Conservation (phyloP, 2,113 vertebrate genomes). For the Copsychus sechellarum region DNA sequence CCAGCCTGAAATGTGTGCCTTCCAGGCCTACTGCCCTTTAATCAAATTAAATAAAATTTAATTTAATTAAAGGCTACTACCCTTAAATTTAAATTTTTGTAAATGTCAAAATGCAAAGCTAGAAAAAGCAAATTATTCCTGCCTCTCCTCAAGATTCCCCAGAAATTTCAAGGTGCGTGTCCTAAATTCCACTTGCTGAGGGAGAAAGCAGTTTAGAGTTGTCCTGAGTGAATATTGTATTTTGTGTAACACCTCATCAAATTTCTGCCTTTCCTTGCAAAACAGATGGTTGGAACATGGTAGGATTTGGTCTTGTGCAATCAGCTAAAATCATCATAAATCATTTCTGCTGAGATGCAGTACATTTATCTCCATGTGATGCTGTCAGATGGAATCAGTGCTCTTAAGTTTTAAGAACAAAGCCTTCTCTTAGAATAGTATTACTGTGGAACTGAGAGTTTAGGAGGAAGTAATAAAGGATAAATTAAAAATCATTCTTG, state of each 20-base stretch:
- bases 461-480: slow-evolving; percentile 58
- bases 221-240: not conserved
- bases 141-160: not conserved
- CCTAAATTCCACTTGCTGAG: not conserved
- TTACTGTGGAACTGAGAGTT: slow-evolving; percentile 35
- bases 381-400: slow-evolving; percentile 33
- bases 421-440: not conserved
- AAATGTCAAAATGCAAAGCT: not conserved
- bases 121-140: not conserved
- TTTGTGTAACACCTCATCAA: slow-evolving; percentile 15
- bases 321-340: slow-evolving; percentile 33
- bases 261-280: not conserved
- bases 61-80: not conserved
- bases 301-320: slow-evolving; percentile 27
- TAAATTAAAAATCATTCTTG: slow-evolving; percentile 49
- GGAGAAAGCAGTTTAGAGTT: not conserved
- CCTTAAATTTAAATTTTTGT: not conserved
- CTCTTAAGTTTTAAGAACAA: slow-evolving; percentile 44
- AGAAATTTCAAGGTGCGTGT: not conserved
- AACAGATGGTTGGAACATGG: slow-evolving; percentile 11
- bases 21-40: not conserved
- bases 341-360: slow-evolving; percentile 25
- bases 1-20: not conserved
- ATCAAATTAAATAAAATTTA: not conserved
- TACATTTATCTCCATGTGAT: slow-evolving; percentile 45